A percentile compares a stretch with the other conserved stretches of the same genome.
Conservation (phyloP, 2,797 vertebrate species). For the Phaenicophaeus curvirostris region DNA sequence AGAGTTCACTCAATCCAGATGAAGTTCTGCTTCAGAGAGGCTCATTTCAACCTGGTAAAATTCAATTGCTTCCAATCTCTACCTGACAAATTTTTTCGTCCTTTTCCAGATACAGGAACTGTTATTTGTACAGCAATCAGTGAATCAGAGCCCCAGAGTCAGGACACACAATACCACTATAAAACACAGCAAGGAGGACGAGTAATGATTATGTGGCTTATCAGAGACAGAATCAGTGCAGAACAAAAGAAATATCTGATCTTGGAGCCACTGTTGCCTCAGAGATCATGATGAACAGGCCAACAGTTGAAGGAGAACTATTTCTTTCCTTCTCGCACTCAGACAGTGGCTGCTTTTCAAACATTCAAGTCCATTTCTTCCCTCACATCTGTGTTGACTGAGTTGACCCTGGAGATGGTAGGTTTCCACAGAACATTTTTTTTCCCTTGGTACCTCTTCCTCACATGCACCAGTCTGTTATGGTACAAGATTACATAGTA, state of each 20-base stretch:
- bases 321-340: neutral
- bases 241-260: slow-evolving; percentile 3
- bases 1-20: neutral
- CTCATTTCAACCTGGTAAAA: neutral
- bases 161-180: neutral
- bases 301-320: neutral
- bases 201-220: neutral
- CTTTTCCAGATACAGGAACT: neutral
- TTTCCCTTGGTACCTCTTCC: neutral
- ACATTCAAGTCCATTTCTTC: neutral
- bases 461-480: neutral
- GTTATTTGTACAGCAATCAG: neutral
- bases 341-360: neutral
- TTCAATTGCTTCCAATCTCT: neutral
- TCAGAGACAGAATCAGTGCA: neutral
- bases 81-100: neutral
- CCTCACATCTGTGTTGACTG: neutral
- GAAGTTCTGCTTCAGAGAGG: neutral
- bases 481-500: neutral
- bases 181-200: neutral
- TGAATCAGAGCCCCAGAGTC: neutral
- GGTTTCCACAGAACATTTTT: neutral
- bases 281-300: neutral
- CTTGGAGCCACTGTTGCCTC: neutral
- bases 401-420: neutral